Percentiles rank a stretch among this genome's conserved stretches.
These are phyloP conservation scores for Eupithecia vulgata DNA, from an alignment of 2,888 invertebrate species.

Conservation along the genomic window DNA sequence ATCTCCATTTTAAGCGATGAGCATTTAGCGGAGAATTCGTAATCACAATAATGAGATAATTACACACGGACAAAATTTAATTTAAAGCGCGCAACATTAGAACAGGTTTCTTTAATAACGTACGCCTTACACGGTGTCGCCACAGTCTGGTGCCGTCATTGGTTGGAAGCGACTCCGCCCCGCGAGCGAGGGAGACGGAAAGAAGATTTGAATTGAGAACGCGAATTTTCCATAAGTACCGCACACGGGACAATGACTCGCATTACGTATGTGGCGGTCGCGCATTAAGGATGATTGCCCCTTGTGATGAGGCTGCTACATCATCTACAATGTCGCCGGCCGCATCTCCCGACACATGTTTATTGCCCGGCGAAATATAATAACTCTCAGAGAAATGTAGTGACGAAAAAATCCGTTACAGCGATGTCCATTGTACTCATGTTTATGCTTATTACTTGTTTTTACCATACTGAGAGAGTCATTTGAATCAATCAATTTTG, in stretches of 20 bases:
- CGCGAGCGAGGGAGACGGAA: constrained; percentile 81
- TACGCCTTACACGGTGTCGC: constrained; percentile 84
- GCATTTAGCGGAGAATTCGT: constrained; percentile 82
- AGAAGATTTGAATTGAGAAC: constrained; percentile 84
- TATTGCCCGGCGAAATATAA: constrained; percentile 79
- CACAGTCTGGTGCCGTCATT: constrained; percentile 80
- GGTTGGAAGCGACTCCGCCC: constrained; percentile 82
- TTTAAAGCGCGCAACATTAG: constrained; percentile 84
- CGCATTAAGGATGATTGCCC: constrained; percentile 83
- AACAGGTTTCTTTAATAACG: constrained; percentile 84
- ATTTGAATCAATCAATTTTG: constrained; percentile 66
- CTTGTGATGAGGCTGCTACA: constrained; percentile 83
- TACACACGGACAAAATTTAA: constrained; percentile 84
- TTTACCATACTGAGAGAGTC: constrained; percentile 71
- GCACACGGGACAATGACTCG: constrained; percentile 84
- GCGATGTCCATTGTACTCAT: constrained; percentile 76
- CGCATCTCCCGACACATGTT: constrained; percentile 73
- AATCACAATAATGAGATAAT: constrained; percentile 84
- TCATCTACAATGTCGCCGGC: constrained; percentile 81
- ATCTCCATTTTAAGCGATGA: constrained; percentile 78
- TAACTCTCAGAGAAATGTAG: constrained; percentile 76
- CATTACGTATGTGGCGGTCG: constrained; percentile 83
- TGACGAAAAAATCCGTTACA: constrained; percentile 74
- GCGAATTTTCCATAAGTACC: constrained; percentile 85
- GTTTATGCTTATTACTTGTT: constrained; percentile 82